Conservation (phyloP, 2,888 invertebrate species). For the Cantharis lateralis region DNA sequence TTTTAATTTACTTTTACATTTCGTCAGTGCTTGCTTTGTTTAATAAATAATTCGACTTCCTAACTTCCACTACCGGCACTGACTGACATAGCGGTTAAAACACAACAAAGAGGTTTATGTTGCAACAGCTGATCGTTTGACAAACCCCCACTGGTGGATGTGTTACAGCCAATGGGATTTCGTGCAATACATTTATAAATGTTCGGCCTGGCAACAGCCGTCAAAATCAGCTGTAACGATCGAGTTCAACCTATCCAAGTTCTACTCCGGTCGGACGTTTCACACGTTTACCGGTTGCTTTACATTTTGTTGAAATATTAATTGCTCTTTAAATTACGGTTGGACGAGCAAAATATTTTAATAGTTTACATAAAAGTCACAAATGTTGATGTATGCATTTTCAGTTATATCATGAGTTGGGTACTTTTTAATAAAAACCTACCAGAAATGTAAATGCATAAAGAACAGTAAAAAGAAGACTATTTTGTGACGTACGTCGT, state of each 20-base stretch:
- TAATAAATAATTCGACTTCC: background rate
- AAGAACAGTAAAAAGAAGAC: background rate
- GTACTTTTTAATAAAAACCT: background rate
- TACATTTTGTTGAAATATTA: background rate
- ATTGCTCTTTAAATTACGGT: background rate
- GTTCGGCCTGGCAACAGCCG: slow-evolving; percentile 54
- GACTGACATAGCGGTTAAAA: background rate
- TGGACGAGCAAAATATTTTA: background rate
- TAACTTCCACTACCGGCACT: background rate
- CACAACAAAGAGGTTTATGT: slow-evolving; percentile 44
- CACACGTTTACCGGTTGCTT: slow-evolving; percentile 6
- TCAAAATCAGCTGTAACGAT: slow-evolving; percentile 56
- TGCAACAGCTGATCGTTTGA: slow-evolving; percentile 50
- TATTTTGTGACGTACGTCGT: background rate
- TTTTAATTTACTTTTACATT: slow-evolving; percentile 5
- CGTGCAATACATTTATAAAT: slow-evolving; percentile 41
- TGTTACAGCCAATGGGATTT: slow-evolving; percentile 43
- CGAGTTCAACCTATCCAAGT: slow-evolving; percentile 33
- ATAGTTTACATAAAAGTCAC: background rate
- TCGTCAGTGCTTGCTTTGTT: background rate
- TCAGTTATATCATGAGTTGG: background rate
- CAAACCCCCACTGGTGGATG: slow-evolving; percentile 36
- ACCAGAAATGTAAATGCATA: background rate
- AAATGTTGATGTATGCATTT: background rate
- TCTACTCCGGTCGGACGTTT: background rate